Evolutionary conservation across 2,113 vertebrate genomes (phyloP).

Genomic region (Mormyrus lacerda): DNA sequence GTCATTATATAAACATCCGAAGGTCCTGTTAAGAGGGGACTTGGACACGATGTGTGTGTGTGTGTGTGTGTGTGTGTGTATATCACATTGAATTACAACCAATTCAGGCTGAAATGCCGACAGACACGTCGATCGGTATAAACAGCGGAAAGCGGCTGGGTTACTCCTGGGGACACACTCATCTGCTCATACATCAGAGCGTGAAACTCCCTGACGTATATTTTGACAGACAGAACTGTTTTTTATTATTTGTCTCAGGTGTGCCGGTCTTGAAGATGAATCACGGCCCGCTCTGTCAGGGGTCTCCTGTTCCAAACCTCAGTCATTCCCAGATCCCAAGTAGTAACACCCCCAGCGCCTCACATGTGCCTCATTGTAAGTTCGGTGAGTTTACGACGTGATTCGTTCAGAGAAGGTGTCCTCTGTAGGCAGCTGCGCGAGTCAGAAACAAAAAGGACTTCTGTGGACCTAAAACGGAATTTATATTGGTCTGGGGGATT

Average conservation of each 20-base stretch:
- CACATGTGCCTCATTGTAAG: background rate
- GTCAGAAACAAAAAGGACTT: background rate
- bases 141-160: background rate
- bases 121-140: background rate
- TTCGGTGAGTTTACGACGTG: background rate
- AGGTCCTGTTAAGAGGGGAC: background rate
- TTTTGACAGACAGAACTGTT: background rate
- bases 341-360: background rate
- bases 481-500: background rate
- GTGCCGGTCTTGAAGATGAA: background rate
- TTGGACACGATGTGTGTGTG: background rate
- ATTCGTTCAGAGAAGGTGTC: background rate
- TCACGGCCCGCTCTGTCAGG: background rate
- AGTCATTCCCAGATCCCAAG: background rate
- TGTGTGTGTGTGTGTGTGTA: background rate
- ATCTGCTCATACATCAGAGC: background rate
- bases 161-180: background rate
- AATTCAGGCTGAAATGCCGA: background rate
- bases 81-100: background rate
- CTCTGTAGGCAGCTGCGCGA: background rate
- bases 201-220: background rate
- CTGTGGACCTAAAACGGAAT: background rate
- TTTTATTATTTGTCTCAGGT: constrained; percentile 2
- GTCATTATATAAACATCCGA: background rate
- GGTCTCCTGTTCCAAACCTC: background rate